Percentiles rank a stretch among this genome's conserved stretches.
Evolutionary conservation across 2,888 invertebrate species (phyloP).

Genomic region (Abrostola tripartita): DNA sequence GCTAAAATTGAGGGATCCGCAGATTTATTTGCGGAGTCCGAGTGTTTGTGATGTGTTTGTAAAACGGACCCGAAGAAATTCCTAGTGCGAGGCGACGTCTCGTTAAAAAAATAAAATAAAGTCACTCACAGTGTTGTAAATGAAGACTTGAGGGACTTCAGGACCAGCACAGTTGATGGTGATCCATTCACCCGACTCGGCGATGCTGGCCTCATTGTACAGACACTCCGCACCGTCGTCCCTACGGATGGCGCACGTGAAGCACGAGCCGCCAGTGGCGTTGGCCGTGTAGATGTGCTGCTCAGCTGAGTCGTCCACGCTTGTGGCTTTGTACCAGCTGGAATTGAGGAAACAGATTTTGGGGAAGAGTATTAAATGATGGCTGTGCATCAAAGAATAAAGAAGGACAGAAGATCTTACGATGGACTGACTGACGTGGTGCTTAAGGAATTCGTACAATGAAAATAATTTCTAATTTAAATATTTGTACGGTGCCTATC

Average conservation of each 20-base stretch:
- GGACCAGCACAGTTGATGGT: constrained; percentile 95
- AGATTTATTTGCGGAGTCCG: too few relatives aligned
- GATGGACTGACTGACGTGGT: background rate
- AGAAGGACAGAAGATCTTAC: background rate
- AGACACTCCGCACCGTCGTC: constrained; percentile 87
- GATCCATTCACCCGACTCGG: constrained; percentile 90
- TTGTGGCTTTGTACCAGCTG: constrained; percentile 96
- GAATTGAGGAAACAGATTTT: constrained; percentile 20
- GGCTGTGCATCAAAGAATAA: background rate
- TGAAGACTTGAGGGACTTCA: constrained; percentile 91
- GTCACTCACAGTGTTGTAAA: constrained; percentile 88
- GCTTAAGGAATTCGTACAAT: too few relatives aligned
- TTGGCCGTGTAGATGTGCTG: constrained; percentile 94
- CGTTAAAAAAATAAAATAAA: too few relatives aligned
- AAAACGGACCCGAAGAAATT: too few relatives aligned
- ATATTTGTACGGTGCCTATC: too few relatives aligned
- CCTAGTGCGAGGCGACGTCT: too few relatives aligned
- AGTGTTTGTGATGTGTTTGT: too few relatives aligned
- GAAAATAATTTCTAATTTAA: too few relatives aligned
- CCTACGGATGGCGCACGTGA: constrained; percentile 92
- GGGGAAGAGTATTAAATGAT: background rate
- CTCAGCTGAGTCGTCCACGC: constrained; percentile 91
- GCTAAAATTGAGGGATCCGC: too few relatives aligned
- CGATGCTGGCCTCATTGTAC: constrained; percentile 92
- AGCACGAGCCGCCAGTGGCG: constrained; percentile 89